Base-by-base conservation (phyloP, 2,888 invertebrate genomes). In the Melinaea marsaeus region DNA sequence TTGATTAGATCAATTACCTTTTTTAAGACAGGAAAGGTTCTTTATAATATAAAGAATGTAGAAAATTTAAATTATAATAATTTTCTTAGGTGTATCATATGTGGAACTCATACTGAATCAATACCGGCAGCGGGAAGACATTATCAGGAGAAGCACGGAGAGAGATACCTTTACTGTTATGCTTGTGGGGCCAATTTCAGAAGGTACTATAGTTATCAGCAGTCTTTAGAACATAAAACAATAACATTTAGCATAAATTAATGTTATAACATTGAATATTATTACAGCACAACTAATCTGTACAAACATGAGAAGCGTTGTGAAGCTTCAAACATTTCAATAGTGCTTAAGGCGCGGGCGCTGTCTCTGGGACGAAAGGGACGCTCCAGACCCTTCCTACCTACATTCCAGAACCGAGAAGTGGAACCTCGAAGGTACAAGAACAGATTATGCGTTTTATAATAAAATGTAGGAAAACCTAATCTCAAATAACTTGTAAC, bases 291-390 rank as follows among this genome's bases (percentile, higher is more conserved):
- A 7, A 84, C 85, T 13, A 88, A 85, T 47, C 72, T 90, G 2
- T 90, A 89, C 73, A 89, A 88, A 63, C 90, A 90, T 56, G 89
- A 90, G 79, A 88, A 88, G 74, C 79, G 79, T 0, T 90, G 89
- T 68, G n/a, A 46, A 0, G 79, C 84, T 0, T 76, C 79, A 0
- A 86, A 88, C 63, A 80, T 80, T 0, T 56, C 57, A 2, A 47
- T 75, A 0, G 85, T 86, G 45, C 72, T 90, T 69, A 71, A 70
- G n/a, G 89, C 90, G 6, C 84, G 90, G 3, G 85, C 84, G 0
- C 67, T 71, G 2, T 78, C 69, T 61, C 73, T 90, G 0, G 87
- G 88, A 3, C 77, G 79, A 11, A 83, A 82, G 68, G 86, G 81
- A 0, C 79, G 84, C 7, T 67, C 77, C 32, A 70, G 89, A 0